A percentile compares a stretch with the other conserved stretches of the same genome.
Evolutionary conservation across 2,888 invertebrate species (phyloP).

Genomic region (Plebejus argus): DNA sequence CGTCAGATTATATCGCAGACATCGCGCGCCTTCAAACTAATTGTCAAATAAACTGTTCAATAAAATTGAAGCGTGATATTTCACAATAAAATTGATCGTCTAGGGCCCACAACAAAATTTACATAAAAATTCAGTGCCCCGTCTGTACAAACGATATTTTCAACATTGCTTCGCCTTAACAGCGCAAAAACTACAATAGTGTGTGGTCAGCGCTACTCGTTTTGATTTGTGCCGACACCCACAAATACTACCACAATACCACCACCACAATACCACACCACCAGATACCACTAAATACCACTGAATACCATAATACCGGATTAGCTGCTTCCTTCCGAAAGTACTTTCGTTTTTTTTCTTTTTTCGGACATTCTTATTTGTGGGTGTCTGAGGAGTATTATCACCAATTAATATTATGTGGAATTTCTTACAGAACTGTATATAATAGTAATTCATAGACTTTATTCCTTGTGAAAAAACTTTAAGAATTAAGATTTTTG

Average conservation of each 20-base stretch:
- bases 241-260: slow-evolving; percentile 23
- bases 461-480: background rate
- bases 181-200: background rate
- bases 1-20: too few relatives aligned
- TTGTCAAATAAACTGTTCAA: too few relatives aligned
- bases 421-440: background rate
- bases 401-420: background rate
- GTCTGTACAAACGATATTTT: too few relatives aligned
- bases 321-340: slow-evolving; percentile 18
- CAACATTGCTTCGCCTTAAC: background rate
- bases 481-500: background rate
- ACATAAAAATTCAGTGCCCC: too few relatives aligned
- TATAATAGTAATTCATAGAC: background rate
- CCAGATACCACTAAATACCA: background rate
- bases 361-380: background rate
- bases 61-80: too few relatives aligned
- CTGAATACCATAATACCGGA: slow-evolving; percentile 3
- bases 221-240: slow-evolving; percentile 31
- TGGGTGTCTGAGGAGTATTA: background rate
- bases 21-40: too few relatives aligned
- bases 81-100: too few relatives aligned
- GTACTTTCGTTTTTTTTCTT: background rate
- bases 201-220: slow-evolving; percentile 22
- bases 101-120: too few relatives aligned
- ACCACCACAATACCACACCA: slow-evolving; percentile 4